A percentile compares a stretch with the other conserved stretches of the same genome.
Evolutionary conservation across 2,797 vertebrate species (phyloP).

Genomic region (Rhinoraja longicauda): DNA sequence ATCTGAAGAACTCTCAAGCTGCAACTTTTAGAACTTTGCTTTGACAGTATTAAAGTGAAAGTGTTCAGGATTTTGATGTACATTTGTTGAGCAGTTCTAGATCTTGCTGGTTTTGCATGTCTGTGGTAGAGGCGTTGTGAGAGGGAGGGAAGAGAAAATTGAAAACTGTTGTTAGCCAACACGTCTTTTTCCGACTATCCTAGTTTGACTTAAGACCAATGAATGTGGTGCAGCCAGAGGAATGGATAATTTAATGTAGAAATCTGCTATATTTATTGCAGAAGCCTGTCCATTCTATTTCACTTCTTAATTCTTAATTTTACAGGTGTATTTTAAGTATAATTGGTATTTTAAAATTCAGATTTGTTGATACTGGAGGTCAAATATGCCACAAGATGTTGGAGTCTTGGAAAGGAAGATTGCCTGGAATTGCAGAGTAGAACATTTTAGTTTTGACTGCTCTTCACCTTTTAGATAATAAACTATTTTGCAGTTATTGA

Average conservation of each 20-base stretch:
- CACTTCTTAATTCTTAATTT: conserved; percentile 12
- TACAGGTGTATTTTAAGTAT: conserved; percentile 29
- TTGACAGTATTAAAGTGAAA: conserved; percentile 34
- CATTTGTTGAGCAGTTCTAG: conserved; percentile 24
- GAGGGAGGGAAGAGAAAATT: conserved; percentile 42
- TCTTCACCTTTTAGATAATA: conserved; percentile 22
- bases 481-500: conserved; percentile 27
- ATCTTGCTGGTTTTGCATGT: conserved; percentile 19
- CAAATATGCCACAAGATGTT: background rate
- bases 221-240: conserved; percentile 59
- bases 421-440: conserved; percentile 12
- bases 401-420: conserved; percentile 9
- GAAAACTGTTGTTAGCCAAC: conserved; percentile 68
- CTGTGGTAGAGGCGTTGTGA: background rate
- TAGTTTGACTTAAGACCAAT: conserved; percentile 60
- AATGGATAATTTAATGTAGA: conserved; percentile 47
- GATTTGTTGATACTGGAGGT: background rate
- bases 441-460: background rate
- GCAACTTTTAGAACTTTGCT: conserved; percentile 31
- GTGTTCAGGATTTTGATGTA: conserved; percentile 35
- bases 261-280: conserved; percentile 1
- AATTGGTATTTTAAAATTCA: conserved; percentile 31
- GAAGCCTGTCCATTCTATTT: conserved; percentile 8
- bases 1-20: conserved; percentile 15
- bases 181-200: conserved; percentile 57